These are phyloP conservation scores for Tipula vernalis DNA, from an alignment of 2,888 invertebrate species.

Conservation along the genomic window DNA sequence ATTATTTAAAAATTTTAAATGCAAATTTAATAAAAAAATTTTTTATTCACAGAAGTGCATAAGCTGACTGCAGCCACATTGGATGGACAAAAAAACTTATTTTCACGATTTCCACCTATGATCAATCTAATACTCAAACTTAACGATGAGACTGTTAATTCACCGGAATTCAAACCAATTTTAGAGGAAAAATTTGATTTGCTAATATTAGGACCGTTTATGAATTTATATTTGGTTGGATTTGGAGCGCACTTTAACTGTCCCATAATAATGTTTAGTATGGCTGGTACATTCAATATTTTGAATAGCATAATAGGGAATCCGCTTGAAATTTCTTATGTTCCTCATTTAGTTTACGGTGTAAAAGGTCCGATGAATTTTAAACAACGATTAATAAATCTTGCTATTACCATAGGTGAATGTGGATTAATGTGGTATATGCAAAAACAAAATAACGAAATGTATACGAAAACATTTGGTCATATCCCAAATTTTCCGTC, in stretches of 20 bases:
- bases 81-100: neutral
- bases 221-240: slow-evolving; percentile 10
- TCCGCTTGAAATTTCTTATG: slow-evolving; percentile 9
- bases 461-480: neutral
- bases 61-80: neutral
- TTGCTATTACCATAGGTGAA: neutral
- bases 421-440: neutral
- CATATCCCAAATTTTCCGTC: slow-evolving; percentile 12
- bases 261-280: neutral
- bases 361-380: slow-evolving; percentile 8
- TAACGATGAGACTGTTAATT: neutral
- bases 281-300: neutral
- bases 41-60: neutral
- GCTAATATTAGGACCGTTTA: slow-evolving; percentile 12
- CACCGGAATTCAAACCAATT: slow-evolving; percentile 9
- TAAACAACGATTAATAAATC: slow-evolving; percentile 7
- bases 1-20: neutral
- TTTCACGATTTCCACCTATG: neutral
- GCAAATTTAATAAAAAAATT: neutral
- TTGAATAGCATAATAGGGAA: slow-evolving; percentile 11
- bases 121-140: neutral
- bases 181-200: slow-evolving; percentile 15
- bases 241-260: neutral
- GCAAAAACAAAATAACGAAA: neutral
- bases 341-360: neutral